Evolutionary conservation across 2,888 invertebrate species (phyloP), one percentile per base, ranked within the genome.

Genomic region (Hofmannophila pseudospretella): DNA sequence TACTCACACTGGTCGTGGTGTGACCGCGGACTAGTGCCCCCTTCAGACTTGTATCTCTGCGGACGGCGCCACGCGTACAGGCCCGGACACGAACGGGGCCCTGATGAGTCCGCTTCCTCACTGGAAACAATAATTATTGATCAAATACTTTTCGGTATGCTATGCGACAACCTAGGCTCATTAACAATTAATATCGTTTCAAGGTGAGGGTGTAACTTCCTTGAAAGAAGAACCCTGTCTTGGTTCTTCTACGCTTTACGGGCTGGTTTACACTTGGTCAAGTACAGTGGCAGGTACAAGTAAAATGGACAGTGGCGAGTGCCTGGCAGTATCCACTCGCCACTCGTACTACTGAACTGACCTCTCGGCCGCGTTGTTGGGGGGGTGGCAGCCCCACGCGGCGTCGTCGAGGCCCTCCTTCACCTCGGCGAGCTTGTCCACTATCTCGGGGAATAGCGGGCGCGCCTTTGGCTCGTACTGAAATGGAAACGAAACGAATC

Each of bases 401-500:
- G 72, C 71, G 58, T 84, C 84, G 54, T 82, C 84, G 32, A 79
- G 67, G 34, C 75, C 67, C 54, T 92, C 91, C 66, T 91, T 82
- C 44, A 92, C 88, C 54, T 89, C 89, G 42, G 85, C 88, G 49
- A 92, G 78, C 67, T 89, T 92, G 55, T 89, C 88, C 55, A 91
- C 91, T 67, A 95, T 93, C 73, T 96, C 96, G 27, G 90, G 89
- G 87, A 97, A 97, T 54, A 93, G 92, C 41, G 97, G 97, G 55
- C 97, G 91, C 70, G 92, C 94, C 69, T 93, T 94, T 14, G 96
- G 93, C 72, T 97, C 96, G 79, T 95, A 94, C 96, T 96, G 86
- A 0, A 82, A 75, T 11, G 8, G 45, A 38, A 4, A 43, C 38
- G n/a, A n/a, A n/a, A n/a, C n/a, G n/a, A n/a, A n/a, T n/a, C n/a